Evolutionary conservation across 2,888 invertebrate species (phyloP), one percentile per base, ranked within the genome.

Genomic region (Drosophila kanekoi): DNA sequence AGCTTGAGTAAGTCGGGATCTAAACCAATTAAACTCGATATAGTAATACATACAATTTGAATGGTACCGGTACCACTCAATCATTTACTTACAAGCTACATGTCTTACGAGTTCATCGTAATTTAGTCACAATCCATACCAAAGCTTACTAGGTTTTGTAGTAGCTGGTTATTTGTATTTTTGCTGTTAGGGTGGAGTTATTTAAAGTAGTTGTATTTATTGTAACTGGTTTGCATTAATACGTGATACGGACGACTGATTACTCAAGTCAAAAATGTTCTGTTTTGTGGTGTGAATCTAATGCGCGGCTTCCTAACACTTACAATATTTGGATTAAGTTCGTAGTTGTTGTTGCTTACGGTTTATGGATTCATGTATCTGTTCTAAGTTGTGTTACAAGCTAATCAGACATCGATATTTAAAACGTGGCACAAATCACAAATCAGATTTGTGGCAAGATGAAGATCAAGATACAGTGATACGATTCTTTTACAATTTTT

Each of bases 391-490:
- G 43, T 66, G 67, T 62, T 88, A 88, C 81, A 77, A 74, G 80
- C 88, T 88, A 88, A 78, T 88, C 90, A 88, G 87, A 88, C 87
- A 88, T 88, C 87, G 77, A 85, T 89, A 87, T 85, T 86, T 83
- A 88, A 84, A 85, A 87, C 73, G 84, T 89, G 85, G 89, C 89
- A 89, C 84, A 85, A 85, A 87, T 84, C 89, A 87, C 89, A 84
- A 84, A 77, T 82, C 81, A 86, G 89, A 83, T 83, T 83, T 83
- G 83, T 83, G 80, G 83, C 88, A 82, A 83, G 82, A 87, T 83
- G 79, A 82, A 82, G 88, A 79, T 83, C 86, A 79, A 83, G 88
- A 82, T 83, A 83, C 88, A 88, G 79, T 88, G 88, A 83, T 83
- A 82, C 86, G 82, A 87, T 85, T 87, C 73, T 70, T 86, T 40